Evolutionary conservation across 30 jellyfish, hydroid and myxozoan genomes (phyloP).

Genomic region (Sanderia malayensis): DNA sequence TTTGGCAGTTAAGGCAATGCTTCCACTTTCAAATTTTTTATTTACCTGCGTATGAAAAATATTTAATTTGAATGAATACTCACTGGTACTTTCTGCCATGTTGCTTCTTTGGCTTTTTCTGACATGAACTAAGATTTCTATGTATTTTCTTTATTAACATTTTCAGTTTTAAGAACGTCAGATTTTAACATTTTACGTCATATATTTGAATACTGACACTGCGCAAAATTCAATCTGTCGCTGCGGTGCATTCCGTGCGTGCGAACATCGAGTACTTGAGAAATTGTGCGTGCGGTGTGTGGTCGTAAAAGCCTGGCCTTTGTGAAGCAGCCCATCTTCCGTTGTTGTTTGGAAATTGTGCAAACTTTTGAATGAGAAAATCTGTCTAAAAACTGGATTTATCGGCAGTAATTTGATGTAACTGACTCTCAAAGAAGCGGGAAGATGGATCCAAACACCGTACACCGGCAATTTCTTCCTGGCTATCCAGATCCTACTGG

Average conservation of each 20-base stretch:
- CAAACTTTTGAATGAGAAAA: background rate
- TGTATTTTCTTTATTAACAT: too few species aligned
- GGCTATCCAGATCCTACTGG: conserved; percentile 69
- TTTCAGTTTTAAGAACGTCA: background rate
- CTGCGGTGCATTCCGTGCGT: background rate
- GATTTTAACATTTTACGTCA: conserved; percentile 1
- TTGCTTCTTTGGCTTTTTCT: too few species aligned
- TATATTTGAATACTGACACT: too few species aligned
- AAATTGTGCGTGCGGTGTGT: background rate
- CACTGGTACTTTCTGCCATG: background rate
- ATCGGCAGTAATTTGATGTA: background rate
- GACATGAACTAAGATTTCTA: too few species aligned
- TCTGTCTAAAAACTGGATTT: background rate
- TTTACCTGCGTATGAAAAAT: too few species aligned
- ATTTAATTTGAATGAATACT: too few species aligned
- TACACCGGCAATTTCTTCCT: conserved; percentile 63
- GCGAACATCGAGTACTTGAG: background rate
- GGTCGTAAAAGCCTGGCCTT: too few species aligned
- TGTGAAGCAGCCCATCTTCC: background rate
- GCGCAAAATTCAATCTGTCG: too few species aligned
- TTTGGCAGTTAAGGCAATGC: too few species aligned
- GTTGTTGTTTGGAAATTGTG: background rate
- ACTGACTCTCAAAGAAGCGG: background rate
- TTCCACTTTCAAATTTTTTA: too few species aligned
- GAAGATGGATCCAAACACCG: conserved; percentile 57